Evolutionary conservation across 2,888 invertebrate genomes (phyloP).

Genomic region (Tethea ocularis): DNA sequence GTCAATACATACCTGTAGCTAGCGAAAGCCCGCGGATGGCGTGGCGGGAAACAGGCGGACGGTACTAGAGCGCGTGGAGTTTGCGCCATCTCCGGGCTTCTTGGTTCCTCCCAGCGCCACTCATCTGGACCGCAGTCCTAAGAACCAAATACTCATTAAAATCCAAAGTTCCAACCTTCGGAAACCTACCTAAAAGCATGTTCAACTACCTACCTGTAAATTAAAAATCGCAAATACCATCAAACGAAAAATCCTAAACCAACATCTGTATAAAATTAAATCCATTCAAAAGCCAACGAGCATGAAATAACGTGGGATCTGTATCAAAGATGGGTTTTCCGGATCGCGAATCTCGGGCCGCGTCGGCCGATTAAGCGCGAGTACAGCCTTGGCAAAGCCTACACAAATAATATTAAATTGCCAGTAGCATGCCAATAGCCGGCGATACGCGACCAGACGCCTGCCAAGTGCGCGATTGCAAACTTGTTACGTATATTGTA

Average conservation of each 20-base stretch:
- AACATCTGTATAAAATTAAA: background rate
- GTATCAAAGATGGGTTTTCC: slow-evolving; percentile 61
- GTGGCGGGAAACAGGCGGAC: slow-evolving; percentile 68
- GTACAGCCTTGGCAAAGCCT: slow-evolving; percentile 68
- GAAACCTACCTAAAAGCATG: background rate
- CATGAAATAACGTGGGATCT: slow-evolving; percentile 44
- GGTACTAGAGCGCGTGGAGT: slow-evolving; percentile 71
- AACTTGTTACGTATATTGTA: slow-evolving; percentile 26
- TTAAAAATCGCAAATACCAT: too few relatives aligned
- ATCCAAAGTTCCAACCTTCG: background rate
- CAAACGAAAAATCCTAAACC: slow-evolving; percentile 17
- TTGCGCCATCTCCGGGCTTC: slow-evolving; percentile 73
- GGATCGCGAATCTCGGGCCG: slow-evolving; percentile 56
- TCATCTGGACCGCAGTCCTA: slow-evolving; percentile 48
- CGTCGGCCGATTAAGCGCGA: slow-evolving; percentile 56
- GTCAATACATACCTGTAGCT: slow-evolving; percentile 62
- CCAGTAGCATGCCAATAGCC: slow-evolving; percentile 74
- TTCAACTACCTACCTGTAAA: too few relatives aligned
- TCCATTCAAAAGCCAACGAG: slow-evolving; percentile 41
- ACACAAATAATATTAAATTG: slow-evolving; percentile 82
- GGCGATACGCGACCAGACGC: slow-evolving; percentile 48
- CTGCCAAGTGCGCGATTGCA: slow-evolving; percentile 66
- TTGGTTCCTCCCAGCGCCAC: slow-evolving; percentile 69
- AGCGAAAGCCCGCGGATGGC: slow-evolving; percentile 56
- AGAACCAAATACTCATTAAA: slow-evolving; percentile 3